Evolutionary conservation across 2,888 invertebrate genomes (phyloP).

Genomic region (Branchellion lobata): DNA sequence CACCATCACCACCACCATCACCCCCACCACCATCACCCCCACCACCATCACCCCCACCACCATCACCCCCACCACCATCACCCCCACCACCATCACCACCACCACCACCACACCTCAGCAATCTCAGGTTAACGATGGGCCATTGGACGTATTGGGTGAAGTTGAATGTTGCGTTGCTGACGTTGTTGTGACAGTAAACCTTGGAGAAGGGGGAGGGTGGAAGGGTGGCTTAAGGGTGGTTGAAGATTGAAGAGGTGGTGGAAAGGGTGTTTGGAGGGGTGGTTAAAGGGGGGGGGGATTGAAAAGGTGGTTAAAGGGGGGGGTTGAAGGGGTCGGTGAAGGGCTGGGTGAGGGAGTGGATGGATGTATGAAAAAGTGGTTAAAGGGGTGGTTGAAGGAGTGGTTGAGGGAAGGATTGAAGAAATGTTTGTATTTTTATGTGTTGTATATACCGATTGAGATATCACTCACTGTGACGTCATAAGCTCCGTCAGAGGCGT

Average conservation of each 20-base stretch:
- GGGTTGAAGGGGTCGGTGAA: too few relatives aligned
- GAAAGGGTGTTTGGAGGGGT: too few relatives aligned
- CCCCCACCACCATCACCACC: not conserved
- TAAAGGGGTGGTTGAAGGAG: too few relatives aligned
- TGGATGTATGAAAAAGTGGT: too few relatives aligned
- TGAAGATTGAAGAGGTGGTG: conserved; percentile 2
- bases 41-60: not conserved
- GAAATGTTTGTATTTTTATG: too few relatives aligned
- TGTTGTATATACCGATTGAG: too few relatives aligned
- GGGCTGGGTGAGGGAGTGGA: not conserved
- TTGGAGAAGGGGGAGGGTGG: not conserved
- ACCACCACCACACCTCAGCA: conserved; percentile 46
- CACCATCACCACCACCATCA: not conserved
- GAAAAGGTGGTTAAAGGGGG: too few relatives aligned
- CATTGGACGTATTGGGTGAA: conserved; percentile 52
- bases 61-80: not conserved
- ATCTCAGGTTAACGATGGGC: conserved; percentile 53
- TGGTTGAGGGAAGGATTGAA: too few relatives aligned
- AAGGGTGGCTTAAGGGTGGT: too few relatives aligned
- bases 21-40: not conserved
- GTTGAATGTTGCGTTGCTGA: conserved; percentile 21
- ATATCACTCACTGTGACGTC: conserved; percentile 52
- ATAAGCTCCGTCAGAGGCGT: conserved; percentile 52
- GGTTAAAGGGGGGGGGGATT: too few relatives aligned
- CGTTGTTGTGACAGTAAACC: conserved; percentile 52